These are phyloP conservation scores for Halocynthia aurantium DNA, from an alignment of 23 tunicate species.

Conservation along the genomic window DNA sequence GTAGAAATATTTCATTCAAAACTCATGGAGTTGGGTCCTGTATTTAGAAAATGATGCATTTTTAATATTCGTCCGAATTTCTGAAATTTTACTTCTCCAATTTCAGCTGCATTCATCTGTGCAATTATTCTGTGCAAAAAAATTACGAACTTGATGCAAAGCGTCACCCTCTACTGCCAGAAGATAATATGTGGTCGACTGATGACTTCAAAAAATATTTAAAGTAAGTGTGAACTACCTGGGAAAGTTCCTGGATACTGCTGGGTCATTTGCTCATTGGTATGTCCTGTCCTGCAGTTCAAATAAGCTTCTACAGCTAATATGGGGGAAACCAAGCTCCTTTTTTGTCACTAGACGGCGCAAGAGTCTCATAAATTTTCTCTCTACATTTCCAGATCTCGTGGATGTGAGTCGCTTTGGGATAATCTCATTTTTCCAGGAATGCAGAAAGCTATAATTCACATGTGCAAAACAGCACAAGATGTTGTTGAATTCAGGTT, in stretches of 20 bases:
- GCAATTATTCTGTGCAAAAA: slow-evolving; percentile 95
- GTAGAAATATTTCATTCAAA: too few species aligned
- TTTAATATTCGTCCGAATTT: not conserved
- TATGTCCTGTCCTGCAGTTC: too few species aligned
- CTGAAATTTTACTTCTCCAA: not conserved
- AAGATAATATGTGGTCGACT: slow-evolving; percentile 84
- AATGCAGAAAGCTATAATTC: slow-evolving; percentile 81
- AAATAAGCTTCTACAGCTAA: too few species aligned
- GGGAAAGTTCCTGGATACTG: not conserved
- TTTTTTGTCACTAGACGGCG: too few species aligned
- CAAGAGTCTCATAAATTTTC: not conserved
- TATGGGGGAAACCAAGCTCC: too few species aligned
- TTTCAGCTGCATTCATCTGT: slow-evolving; percentile 72
- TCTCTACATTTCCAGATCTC: slow-evolving; percentile 22
- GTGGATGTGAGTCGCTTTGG: slow-evolving; percentile 74
- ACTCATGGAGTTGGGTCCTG: too few species aligned
- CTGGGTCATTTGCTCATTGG: not conserved
- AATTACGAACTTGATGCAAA: slow-evolving; percentile 58
- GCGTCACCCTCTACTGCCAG: slow-evolving; percentile 64
- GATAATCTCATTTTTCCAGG: slow-evolving; percentile 76
- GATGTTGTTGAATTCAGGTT: slow-evolving; percentile 89
- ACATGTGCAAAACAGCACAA: slow-evolving; percentile 83
- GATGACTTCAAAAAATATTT: slow-evolving; percentile 55
- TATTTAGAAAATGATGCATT: not conserved
- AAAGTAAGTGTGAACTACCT: slow-evolving; percentile 19